phyloP scores from a whole-genome alignment of 1,140 invertebrate genomes.

The Notospermus geniculatus region DNA sequence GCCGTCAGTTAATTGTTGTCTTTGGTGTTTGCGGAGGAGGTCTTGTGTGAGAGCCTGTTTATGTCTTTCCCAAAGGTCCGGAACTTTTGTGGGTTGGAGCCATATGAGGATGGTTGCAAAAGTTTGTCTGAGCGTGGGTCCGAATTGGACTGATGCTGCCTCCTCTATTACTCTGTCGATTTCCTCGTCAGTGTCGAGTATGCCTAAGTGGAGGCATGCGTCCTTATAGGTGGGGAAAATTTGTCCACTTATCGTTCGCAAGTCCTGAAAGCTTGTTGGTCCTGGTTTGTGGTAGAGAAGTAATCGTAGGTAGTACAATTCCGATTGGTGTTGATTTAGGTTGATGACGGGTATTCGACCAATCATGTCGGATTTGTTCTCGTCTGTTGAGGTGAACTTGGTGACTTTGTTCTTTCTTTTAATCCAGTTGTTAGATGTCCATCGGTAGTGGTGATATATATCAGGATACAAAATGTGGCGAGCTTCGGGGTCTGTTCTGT shows the following conservation, averaged over 20 bases:
- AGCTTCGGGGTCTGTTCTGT: conserved; percentile 33
- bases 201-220: neutral
- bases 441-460: conserved; percentile 44
- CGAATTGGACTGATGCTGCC: neutral
- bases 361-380: neutral
- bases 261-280: neutral
- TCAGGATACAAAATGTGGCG: conserved; percentile 36
- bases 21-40: neutral
- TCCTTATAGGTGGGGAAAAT: neutral
- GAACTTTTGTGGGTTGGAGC: neutral
- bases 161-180: neutral
- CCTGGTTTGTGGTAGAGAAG: neutral
- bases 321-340: neutral
- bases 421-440: conserved; percentile 22
- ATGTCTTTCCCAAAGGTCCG: neutral
- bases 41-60: neutral
- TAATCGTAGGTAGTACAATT: conserved; percentile 1
- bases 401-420: neutral
- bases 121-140: neutral
- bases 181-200: conserved; percentile 4
- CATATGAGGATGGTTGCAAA: neutral
- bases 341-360: neutral
- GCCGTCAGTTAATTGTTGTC: neutral
- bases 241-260: neutral
- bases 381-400: neutral